Percentiles rank a stretch among this genome's conserved stretches.
Conservation (phyloP, 92 coral and sea anemone species). For the Paramuricea clavata region DNA sequence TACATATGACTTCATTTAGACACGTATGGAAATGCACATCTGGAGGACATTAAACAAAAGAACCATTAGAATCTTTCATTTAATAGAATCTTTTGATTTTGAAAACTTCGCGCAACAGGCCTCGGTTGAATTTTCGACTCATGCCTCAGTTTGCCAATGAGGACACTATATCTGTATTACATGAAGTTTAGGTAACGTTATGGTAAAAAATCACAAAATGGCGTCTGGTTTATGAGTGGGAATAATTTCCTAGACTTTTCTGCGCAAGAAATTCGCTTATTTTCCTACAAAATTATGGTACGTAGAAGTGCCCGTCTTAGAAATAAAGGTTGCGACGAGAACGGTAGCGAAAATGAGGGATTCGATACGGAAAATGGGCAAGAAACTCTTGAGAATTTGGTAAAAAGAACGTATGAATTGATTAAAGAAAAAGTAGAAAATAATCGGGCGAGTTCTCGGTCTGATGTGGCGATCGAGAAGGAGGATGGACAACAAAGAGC, state of each 20-base stretch:
- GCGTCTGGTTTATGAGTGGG: background rate
- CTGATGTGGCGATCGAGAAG: background rate
- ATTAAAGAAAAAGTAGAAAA: slow-evolving; percentile 30
- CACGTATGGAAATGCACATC: background rate
- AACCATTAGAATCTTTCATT: too few relatives aligned
- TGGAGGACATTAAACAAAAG: too few relatives aligned
- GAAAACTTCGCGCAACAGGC: background rate
- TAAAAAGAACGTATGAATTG: background rate
- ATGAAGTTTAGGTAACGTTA: background rate
- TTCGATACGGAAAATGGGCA: background rate
- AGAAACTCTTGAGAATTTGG: slow-evolving; percentile 25
- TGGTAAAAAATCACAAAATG: background rate
- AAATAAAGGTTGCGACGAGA: background rate
- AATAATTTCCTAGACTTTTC: background rate
- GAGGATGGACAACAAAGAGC: background rate
- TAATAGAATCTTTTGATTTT: too few relatives aligned
- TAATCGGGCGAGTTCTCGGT: background rate
- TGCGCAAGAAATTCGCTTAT: background rate
- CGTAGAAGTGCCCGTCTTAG: slow-evolving; percentile 46
- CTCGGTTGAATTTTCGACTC: background rate
- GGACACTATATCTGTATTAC: background rate
- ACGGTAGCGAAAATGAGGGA: background rate
- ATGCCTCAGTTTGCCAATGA: background rate
- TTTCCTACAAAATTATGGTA: slow-evolving; percentile 7
- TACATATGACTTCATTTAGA: background rate